Base-by-base conservation (phyloP, 2,113 vertebrate species). In the Ictalurus punctatus region DNA sequence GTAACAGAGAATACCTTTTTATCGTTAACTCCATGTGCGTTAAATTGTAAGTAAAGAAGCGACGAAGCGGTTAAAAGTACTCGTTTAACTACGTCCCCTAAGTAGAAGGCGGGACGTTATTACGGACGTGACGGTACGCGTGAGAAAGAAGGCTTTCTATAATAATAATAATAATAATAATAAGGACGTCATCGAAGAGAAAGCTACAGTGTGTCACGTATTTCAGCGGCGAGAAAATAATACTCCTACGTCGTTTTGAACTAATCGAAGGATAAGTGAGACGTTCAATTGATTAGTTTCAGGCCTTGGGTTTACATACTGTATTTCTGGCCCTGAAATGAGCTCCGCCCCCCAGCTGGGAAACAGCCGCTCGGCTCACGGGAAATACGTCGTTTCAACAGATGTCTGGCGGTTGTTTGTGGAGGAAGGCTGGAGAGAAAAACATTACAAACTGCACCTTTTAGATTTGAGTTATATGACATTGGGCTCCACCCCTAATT, bases 241-340 rank as follows among this genome's bases (percentile, higher is more conserved):
- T 25, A 76, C 25, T 44, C 23, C 40, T 44, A 25, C 21, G 3
- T 76, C 0, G 44, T n/a, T 79, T 23, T 44, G 73, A 76, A 48
- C 4, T 25, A 44, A 44, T 25, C 13, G 37, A 40, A 74, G 6
- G 19, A 37, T 7, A 7, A 73, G 14, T 17, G 67, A 73, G 30
- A 69, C 3, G 4, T 76, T 13, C 37, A 13, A 25, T 17, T 0
- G 56, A 16, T 40, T 71, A 27, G 19, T 73, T 73, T 17, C 71
- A 73, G 30, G 30, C 17, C 17, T 73, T 73, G 21, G 21, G 40
- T 13, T 14, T 52, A 27, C 40, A 40, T 40, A 40, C 44, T 14
- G n/a, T 16, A 58, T 82, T 82, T 82, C 80, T 59, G 79, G n/a
- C 79, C 54, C 79, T 82, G 54, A 59, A 82, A 82, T 34, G 10